Evolutionary conservation across 2,797 vertebrate genomes (phyloP).

Genomic region (Spinus pinus): DNA sequence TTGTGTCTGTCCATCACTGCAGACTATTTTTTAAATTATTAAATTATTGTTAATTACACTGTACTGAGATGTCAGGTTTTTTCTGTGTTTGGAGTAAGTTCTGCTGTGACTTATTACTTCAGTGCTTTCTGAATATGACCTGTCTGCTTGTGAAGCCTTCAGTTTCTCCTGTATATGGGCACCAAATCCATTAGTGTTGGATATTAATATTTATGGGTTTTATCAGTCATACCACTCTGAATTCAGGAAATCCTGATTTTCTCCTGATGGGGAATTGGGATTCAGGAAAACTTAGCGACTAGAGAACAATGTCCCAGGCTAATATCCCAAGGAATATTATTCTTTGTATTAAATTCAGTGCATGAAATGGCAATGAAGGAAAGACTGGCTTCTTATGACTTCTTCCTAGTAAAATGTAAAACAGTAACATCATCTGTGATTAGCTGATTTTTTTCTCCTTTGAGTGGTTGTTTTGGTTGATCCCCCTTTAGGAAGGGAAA

Average conservation of each 20-base stretch:
- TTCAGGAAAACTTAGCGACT: neutral
- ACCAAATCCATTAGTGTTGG: neutral
- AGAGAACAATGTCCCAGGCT: neutral
- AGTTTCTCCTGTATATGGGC: neutral
- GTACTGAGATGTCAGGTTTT: neutral
- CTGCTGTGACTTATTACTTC: neutral
- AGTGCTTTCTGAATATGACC: neutral
- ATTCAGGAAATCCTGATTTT: neutral
- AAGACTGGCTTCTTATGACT: neutral
- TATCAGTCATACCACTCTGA: neutral
- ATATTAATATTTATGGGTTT: neutral
- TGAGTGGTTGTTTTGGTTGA: neutral
- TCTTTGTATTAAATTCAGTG: neutral
- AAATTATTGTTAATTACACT: neutral
- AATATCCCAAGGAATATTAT: neutral
- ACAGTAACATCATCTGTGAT: neutral
- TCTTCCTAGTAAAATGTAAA: neutral
- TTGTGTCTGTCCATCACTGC: neutral
- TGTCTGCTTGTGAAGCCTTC: neutral
- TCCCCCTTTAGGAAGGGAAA: neutral
- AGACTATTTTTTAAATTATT: neutral
- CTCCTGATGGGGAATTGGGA: neutral
- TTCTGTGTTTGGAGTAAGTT: neutral
- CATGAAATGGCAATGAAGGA: neutral
- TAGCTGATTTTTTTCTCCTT: neutral